Conservation (phyloP, 1,140 invertebrate species). For the Lerema accius region DNA sequence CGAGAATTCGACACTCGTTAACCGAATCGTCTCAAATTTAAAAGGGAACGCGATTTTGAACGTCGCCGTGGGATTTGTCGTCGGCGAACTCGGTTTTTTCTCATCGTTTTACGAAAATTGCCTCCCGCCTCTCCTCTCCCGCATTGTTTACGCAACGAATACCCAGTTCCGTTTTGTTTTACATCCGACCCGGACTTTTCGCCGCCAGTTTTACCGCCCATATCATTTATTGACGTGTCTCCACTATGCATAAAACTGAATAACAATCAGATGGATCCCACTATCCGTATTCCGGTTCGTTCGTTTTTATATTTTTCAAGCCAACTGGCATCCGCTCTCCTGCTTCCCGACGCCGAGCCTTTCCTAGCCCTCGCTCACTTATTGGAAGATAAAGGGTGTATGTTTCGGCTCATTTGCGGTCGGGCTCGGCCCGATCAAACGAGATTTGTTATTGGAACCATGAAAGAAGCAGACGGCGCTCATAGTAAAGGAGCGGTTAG, state of each 20-base stretch:
- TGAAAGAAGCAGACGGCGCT: slow-evolving; percentile 47
- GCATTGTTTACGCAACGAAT: slow-evolving; percentile 34
- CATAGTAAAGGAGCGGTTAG: slow-evolving; percentile 46
- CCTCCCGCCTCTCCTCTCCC: slow-evolving; percentile 25
- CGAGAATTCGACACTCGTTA: slow-evolving; percentile 80
- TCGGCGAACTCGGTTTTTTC: slow-evolving; percentile 41
- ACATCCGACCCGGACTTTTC: slow-evolving; percentile 39
- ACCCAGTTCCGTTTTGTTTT: slow-evolving; percentile 43
- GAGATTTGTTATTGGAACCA: slow-evolving; percentile 69
- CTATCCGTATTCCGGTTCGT: slow-evolving; percentile 66
- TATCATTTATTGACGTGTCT: slow-evolving; percentile 48
- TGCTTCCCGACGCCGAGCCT: slow-evolving; percentile 43
- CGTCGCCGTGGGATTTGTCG: slow-evolving; percentile 64
- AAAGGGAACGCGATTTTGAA: slow-evolving; percentile 77
- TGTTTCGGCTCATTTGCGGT: slow-evolving; percentile 76
- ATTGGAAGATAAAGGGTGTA: slow-evolving; percentile 74
- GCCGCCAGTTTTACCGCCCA: slow-evolving; percentile 49
- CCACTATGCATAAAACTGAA: slow-evolving; percentile 56
- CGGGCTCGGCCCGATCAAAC: slow-evolving; percentile 60
- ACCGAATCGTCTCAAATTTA: slow-evolving; percentile 79
- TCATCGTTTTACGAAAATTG: slow-evolving; percentile 48
- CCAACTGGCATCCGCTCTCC: slow-evolving; percentile 58
- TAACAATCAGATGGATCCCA: slow-evolving; percentile 58
- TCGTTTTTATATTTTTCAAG: slow-evolving; percentile 72
- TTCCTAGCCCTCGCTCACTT: slow-evolving; percentile 61